Evolutionary conservation across 2,797 vertebrate genomes (phyloP).

Genomic region (Pipistrellus pipistrellus): DNA sequence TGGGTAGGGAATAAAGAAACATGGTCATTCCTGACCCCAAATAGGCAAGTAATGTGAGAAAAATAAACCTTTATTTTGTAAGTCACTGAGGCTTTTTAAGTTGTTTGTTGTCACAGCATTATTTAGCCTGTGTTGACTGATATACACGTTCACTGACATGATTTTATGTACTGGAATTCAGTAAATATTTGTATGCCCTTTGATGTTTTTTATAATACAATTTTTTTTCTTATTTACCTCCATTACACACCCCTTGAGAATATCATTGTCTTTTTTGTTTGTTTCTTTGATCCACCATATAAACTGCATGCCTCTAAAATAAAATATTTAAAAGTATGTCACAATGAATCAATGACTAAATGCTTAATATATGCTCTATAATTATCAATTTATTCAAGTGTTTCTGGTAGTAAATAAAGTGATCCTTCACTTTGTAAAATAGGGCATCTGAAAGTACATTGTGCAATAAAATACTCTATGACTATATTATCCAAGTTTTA

Average conservation of each 20-base stretch:
- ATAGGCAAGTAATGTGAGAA: not conserved
- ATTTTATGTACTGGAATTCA: not conserved
- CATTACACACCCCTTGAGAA: not conserved
- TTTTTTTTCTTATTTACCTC: not conserved
- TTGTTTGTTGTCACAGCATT: not conserved
- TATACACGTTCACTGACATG: not conserved
- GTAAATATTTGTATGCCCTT: not conserved
- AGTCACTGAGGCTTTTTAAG: not conserved
- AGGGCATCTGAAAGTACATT: not conserved
- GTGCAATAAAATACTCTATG: not conserved
- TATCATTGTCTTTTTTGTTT: not conserved
- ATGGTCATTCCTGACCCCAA: not conserved
- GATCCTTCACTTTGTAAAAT: not conserved
- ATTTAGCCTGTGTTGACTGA: not conserved
- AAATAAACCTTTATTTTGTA: conserved; percentile 8
- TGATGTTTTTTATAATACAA: not conserved
- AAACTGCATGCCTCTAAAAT: not conserved
- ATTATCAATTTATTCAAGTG: not conserved
- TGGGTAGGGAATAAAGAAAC: not conserved
- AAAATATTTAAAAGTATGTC: conserved; percentile 41
- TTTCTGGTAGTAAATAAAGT: conserved; percentile 30
- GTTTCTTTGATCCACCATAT: not conserved
- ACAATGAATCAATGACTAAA: not conserved
- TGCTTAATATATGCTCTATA: not conserved
- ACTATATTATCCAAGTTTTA: not conserved